Evolutionary conservation across 2,113 vertebrate species (phyloP).

Genomic region (Hyperopisus bebe): DNA sequence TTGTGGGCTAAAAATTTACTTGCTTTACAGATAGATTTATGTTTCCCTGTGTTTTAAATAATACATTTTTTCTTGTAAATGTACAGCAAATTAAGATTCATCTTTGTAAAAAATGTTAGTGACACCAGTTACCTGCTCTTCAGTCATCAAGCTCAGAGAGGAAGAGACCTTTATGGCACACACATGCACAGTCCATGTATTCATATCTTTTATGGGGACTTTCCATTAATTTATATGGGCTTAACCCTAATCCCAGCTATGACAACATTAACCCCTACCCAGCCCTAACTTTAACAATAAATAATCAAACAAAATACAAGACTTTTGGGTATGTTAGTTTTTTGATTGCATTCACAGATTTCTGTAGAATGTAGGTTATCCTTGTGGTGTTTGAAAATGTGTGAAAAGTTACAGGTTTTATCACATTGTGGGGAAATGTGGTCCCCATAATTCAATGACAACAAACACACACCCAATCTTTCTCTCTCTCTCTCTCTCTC

Average conservation of each 20-base stretch:
- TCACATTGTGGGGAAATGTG: not conserved
- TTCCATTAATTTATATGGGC: too few relatives aligned
- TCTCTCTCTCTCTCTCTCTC: too few relatives aligned
- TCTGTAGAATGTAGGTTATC: not conserved
- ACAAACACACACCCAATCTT: not conserved
- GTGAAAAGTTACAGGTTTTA: not conserved
- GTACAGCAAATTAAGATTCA: too few relatives aligned
- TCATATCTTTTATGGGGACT: too few relatives aligned
- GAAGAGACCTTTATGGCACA: not conserved
- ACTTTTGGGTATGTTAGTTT: not conserved
- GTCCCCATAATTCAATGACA: not conserved
- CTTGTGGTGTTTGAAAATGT: not conserved
- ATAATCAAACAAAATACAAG: not conserved
- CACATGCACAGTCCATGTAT: too few relatives aligned
- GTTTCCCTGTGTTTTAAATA: too few relatives aligned
- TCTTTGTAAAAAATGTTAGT: too few relatives aligned
- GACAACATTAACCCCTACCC: too few relatives aligned
- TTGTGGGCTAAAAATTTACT: too few relatives aligned
- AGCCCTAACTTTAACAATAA: not conserved
- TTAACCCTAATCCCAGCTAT: too few relatives aligned
- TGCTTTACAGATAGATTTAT: too few relatives aligned
- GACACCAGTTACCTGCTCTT: not conserved
- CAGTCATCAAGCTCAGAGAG: conserved; percentile 20
- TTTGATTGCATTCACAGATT: not conserved
- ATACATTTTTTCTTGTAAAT: too few relatives aligned